Evolutionary conservation across 2,113 vertebrate species (phyloP).

Genomic region (Mobula hypostoma): DNA sequence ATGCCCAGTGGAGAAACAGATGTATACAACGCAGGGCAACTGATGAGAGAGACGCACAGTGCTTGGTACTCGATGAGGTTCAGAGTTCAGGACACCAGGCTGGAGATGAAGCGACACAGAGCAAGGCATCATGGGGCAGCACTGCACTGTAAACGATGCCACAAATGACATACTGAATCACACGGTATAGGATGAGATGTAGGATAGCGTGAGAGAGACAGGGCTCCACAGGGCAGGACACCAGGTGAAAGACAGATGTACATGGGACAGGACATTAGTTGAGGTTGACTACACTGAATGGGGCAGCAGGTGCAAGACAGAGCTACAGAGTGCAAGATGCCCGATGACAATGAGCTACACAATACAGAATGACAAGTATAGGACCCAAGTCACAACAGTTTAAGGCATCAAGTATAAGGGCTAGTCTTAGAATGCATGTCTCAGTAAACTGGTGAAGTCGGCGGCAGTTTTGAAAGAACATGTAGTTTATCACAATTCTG

Average conservation of each 20-base stretch:
- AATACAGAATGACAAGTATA: background rate
- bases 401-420: background rate
- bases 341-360: background rate
- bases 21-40: background rate
- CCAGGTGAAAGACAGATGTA: no score
- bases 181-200: no score
- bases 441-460: background rate
- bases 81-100: no score
- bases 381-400: background rate
- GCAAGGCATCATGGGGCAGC: no score
- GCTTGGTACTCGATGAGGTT: no score
- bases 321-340: background rate
- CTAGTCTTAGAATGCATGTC: background rate
- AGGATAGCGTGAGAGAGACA: no score
- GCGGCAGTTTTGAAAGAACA: background rate
- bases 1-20: background rate
- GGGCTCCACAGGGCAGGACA: no score
- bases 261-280: no score
- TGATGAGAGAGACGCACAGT: background rate
- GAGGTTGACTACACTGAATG: no score
- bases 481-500: background rate
- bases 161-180: no score
- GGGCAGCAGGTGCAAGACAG: background rate
- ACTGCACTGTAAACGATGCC: no score
- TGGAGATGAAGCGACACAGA: no score